A percentile compares a stretch with the other conserved stretches of the same genome.
These are phyloP conservation scores for Ibidorhyncha struthersii DNA, from an alignment of 2,113 vertebrate genomes.

Conservation along the genomic window DNA sequence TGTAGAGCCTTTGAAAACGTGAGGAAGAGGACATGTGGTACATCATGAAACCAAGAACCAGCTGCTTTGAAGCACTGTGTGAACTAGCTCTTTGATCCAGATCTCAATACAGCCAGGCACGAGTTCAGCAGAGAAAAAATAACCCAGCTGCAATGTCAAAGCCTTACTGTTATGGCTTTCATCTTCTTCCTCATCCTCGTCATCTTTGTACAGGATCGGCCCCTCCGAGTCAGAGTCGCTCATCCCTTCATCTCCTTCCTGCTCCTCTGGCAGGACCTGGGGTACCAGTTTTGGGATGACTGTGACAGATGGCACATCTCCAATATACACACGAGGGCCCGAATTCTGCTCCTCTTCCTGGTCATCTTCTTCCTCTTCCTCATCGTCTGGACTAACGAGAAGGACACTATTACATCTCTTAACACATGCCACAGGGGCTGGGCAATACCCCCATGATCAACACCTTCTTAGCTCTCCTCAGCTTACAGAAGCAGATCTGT, in stretches of 20 bases:
- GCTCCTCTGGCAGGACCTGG: constrained; percentile 84
- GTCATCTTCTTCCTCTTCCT: constrained; percentile 88
- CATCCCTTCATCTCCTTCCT: constrained; percentile 77
- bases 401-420: constrained; percentile 36
- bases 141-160: not conserved
- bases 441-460: not conserved
- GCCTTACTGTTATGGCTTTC: constrained; percentile 83
- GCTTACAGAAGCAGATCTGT: not conserved
- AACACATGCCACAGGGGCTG: not conserved
- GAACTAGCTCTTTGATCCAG: not conserved
- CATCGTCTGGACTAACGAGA: constrained; percentile 82
- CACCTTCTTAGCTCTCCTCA: not conserved
- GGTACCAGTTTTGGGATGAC: constrained; percentile 80
- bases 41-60: not conserved
- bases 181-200: constrained; percentile 92
- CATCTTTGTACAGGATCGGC: constrained; percentile 90
- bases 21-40: not conserved
- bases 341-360: constrained; percentile 73
- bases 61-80: not conserved
- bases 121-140: not conserved
- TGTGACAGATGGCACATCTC: constrained; percentile 79
- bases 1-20: not conserved
- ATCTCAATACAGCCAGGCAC: not conserved
- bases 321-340: constrained; percentile 77
- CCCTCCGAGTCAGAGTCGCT: constrained; percentile 95